Evolutionary conservation across 2,113 vertebrate species (phyloP), one percentile per base, ranked within the genome.

Genomic region (Pantherophis guttatus): DNA sequence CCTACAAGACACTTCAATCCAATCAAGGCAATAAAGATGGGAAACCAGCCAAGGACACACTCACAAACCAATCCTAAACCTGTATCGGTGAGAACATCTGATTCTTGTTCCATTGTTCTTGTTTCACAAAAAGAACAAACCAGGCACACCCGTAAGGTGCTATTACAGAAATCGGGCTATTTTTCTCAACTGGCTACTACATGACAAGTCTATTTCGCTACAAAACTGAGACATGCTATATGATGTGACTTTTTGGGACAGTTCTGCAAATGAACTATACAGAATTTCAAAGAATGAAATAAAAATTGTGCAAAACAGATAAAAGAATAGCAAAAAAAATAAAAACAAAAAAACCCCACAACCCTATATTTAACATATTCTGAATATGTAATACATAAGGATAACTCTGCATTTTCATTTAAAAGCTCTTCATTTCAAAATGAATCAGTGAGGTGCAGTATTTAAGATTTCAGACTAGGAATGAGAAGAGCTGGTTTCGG

Each of bases 401-500:
- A 89, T 90, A 92, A 95, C 91, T 39, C 29, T 23, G 87, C 0
- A 0, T 53, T 94, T 91, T 75, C 52, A 93, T 81, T 89, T 70
- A 53, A 1, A 93, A 95, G 86, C 17, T 26, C 19, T 81, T 90
- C 39, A 91, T 92, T 95, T 92, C 91, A 91, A 94, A 65, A 90
- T 93, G 95, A 94, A 50, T 87, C 11, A 50, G 48, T 5, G 48
- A 50, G 48, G 48, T 50, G 6, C 6, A 50, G 48, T 50, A 50
- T 50, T 50, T 50, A 50, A 50, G 48, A 8, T 50, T 39, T 44
- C 7, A 44, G 33, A 81, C 1, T 81, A 44, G 33, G 17, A 81
- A 44, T 44, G 33, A 81, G 33, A 44, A 81, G 17, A 81, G 33
- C 75, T 81, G 75, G 70, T 7, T 81, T 81, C 17, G 1, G 6